These are phyloP conservation scores for Melanotus villosus DNA, from an alignment of 2,888 invertebrate species.

Conservation along the genomic window DNA sequence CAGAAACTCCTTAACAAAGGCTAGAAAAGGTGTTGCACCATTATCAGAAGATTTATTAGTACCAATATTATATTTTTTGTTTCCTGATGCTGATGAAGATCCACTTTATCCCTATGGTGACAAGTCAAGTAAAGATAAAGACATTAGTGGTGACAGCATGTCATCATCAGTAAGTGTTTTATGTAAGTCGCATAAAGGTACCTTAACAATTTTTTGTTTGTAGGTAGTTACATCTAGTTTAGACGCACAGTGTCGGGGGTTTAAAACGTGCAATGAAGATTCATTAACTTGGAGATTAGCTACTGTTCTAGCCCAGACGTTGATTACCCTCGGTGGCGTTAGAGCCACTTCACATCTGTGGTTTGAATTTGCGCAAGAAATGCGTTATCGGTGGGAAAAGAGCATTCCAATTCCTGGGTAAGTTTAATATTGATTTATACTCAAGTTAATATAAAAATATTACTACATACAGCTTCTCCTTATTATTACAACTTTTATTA, in stretches of 20 bases:
- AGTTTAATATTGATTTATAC: conserved; percentile 67
- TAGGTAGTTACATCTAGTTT: conserved; percentile 50
- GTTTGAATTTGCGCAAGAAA: conserved; percentile 93
- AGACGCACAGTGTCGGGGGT: conserved; percentile 59
- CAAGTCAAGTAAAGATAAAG: conserved; percentile 56
- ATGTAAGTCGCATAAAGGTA: too few species aligned
- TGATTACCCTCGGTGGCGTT: conserved; percentile 82
- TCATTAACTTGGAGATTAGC: conserved; percentile 88
- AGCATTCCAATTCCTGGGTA: conserved; percentile 86
- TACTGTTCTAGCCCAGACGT: conserved; percentile 80
- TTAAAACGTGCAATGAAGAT: conserved; percentile 82
- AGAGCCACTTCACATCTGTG: conserved; percentile 89
- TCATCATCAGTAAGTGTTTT: conserved; percentile 26
- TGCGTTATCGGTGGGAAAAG: conserved; percentile 92
- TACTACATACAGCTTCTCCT: too few species aligned
- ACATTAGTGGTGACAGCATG: conserved; percentile 20
- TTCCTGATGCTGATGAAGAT: conserved; percentile 88
- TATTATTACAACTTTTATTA: too few species aligned
- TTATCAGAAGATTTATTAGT: conserved; percentile 83
- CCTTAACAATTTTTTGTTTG: conserved; percentile 41
- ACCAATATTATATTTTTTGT: conserved; percentile 85
- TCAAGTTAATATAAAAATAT: too few species aligned
- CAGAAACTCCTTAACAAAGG: conserved; percentile 65
- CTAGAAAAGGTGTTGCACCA: conserved; percentile 78
- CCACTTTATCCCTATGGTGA: conserved; percentile 72